Evolutionary conservation across 2,888 invertebrate species (phyloP).

Genomic region (Dendrolimus pini): DNA sequence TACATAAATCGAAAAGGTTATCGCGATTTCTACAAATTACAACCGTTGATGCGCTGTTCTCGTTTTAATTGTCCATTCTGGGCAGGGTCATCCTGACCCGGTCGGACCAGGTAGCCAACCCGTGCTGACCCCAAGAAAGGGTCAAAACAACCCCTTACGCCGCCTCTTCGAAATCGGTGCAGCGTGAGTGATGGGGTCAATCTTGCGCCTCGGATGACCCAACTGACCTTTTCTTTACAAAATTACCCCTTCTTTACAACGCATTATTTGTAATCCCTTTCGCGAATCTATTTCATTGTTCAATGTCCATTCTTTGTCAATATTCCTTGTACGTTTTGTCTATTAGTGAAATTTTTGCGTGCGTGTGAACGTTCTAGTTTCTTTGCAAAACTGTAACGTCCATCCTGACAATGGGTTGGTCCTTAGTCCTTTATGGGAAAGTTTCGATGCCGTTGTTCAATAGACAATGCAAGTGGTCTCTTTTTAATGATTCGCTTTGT

Average conservation of each 20-base stretch:
- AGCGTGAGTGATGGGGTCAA: constrained; percentile 74
- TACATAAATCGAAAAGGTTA: constrained; percentile 52
- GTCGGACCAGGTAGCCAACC: constrained; percentile 63
- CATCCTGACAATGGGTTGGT: constrained; percentile 35
- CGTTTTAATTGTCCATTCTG: constrained; percentile 69
- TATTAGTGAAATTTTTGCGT: constrained; percentile 69
- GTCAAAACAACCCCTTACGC: constrained; percentile 69
- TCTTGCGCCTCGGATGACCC: constrained; percentile 60
- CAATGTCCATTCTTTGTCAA: constrained; percentile 47
- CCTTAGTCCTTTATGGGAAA: constrained; percentile 54
- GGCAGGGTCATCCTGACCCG: constrained; percentile 50
- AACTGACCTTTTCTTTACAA: constrained; percentile 61
- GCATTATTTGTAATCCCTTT: constrained; percentile 77
- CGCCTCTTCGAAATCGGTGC: constrained; percentile 67
- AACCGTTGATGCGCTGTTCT: constrained; percentile 60
- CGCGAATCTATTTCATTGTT: constrained; percentile 76
- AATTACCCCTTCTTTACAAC: constrained; percentile 68
- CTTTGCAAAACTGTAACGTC: constrained; percentile 71
- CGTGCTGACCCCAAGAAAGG: constrained; percentile 56
- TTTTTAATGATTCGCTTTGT: constrained; percentile 74
- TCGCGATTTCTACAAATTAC: constrained; percentile 58
- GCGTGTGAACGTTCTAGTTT: constrained; percentile 73
- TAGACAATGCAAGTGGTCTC: constrained; percentile 68
- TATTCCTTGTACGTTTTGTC: constrained; percentile 47
- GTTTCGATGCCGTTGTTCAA: constrained; percentile 43